Percentiles rank a stretch among this genome's conserved stretches.
phyloP scores from a whole-genome alignment of 2,888 invertebrate species.

The Lasioglossum leucozonium region DNA sequence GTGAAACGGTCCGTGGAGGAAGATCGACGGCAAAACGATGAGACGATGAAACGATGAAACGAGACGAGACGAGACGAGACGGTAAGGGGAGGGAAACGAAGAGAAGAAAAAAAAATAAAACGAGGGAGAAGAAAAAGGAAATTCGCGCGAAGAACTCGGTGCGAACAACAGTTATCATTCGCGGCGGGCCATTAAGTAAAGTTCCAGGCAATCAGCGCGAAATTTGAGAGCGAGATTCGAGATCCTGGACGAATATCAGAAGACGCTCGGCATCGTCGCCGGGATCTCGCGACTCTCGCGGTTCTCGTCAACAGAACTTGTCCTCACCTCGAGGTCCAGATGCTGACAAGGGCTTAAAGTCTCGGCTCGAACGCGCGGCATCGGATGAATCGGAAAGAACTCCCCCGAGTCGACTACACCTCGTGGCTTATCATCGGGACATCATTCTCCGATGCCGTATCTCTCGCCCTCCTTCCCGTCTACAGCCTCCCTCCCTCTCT shows the following conservation, averaged over 20 bases:
- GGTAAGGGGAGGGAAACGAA: not conserved
- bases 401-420: conserved; percentile 77
- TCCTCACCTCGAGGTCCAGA: conserved; percentile 75
- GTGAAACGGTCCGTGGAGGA: not conserved
- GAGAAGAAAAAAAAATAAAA: not conserved
- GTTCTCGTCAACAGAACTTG: conserved; percentile 76
- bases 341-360: conserved; percentile 75
- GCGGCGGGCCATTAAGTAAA: conserved; percentile 50
- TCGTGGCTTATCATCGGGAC: conserved; percentile 81
- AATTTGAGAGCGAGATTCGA: conserved; percentile 25
- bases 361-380: conserved; percentile 55
- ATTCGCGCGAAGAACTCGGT: conserved; percentile 8
- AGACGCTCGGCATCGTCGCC: conserved; percentile 63
- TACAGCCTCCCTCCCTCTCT: conserved; percentile 40
- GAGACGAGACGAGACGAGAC: conserved; percentile 1
- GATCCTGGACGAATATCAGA: conserved; percentile 60
- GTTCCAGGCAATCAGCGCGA: conserved; percentile 55
- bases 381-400: conserved; percentile 73
- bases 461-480: conserved; percentile 49
- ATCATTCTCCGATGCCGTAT: conserved; percentile 76
- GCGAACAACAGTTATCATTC: conserved; percentile 53
- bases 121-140: not conserved
- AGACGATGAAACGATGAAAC: not conserved
- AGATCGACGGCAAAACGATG: conserved; percentile 4
- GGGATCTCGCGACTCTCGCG: conserved; percentile 49